A percentile compares a stretch with the other conserved stretches of the same genome.
Conservation (phyloP, 2,113 vertebrate species). For the Cyphomyrus discorhynchus region DNA sequence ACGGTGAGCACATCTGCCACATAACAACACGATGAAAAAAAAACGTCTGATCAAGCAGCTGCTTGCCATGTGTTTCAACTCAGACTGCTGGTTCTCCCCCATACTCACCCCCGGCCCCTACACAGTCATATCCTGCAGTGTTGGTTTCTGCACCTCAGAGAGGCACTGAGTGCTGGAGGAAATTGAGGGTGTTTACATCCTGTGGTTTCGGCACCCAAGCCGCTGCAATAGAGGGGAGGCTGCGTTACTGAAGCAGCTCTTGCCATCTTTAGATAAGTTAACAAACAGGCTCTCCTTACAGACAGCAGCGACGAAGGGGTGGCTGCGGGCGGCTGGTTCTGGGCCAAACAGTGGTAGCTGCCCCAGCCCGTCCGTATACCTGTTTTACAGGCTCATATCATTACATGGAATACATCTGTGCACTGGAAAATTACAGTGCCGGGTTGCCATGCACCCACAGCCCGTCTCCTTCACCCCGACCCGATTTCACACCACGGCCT, state of each 20-base stretch:
- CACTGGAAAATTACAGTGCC: background rate
- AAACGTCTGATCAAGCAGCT: background rate
- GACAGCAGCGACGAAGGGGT: background rate
- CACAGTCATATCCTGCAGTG: background rate
- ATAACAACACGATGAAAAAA: background rate
- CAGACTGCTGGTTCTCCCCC: background rate
- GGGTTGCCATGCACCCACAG: background rate
- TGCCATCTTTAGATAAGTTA: background rate
- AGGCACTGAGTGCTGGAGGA: background rate
- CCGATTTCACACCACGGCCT: background rate
- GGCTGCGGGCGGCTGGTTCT: background rate
- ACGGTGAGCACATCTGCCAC: background rate
- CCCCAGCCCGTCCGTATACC: conserved; percentile 4
- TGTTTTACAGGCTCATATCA: conserved; percentile 31
- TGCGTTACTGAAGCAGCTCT: background rate
- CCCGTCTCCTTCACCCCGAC: background rate
- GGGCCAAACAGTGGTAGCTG: background rate
- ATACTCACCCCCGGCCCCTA: background rate
- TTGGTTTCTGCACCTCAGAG: background rate
- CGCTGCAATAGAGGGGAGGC: background rate
- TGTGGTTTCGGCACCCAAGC: background rate
- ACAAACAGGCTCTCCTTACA: conserved; percentile 6
- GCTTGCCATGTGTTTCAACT: background rate
- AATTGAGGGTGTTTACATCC: background rate
- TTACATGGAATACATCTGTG: background rate